Conservation (phyloP, 2,797 vertebrate genomes). For the Cheirogaleus major region DNA sequence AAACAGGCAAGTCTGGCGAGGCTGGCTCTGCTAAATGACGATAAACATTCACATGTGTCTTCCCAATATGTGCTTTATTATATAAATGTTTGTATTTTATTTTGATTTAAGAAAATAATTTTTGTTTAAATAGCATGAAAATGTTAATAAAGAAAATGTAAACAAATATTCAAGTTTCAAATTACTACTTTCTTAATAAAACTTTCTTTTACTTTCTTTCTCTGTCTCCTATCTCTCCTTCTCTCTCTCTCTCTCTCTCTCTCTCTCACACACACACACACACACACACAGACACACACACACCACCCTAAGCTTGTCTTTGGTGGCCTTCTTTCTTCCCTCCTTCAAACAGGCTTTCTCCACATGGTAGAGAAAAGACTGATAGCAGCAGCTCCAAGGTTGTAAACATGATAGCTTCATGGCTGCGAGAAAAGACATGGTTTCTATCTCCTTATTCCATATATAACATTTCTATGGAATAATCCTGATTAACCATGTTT, state of each 20-base stretch:
- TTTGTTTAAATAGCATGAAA: slow-evolving; percentile 25
- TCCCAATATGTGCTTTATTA: neutral
- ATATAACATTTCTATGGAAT: neutral
- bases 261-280: neutral
- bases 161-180: neutral
- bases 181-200: neutral
- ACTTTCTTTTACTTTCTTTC: neutral
- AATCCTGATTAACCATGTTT: neutral
- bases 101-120: slow-evolving; percentile 11
- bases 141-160: slow-evolving; percentile 29
- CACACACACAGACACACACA: neutral
- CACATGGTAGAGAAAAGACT: neutral
- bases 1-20: neutral
- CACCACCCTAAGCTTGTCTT: neutral
- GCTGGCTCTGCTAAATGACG: neutral
- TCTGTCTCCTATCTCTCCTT: neutral
- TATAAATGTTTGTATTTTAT: neutral
- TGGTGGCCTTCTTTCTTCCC: neutral
- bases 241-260: neutral
- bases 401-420: neutral
- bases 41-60: slow-evolving; percentile 1
- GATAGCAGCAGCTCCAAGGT: neutral
- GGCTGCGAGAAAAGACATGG: neutral
- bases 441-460: neutral
- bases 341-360: neutral